These are phyloP conservation scores for Aethes cnicana DNA, from an alignment of 2,888 invertebrate species.

Conservation along the genomic window DNA sequence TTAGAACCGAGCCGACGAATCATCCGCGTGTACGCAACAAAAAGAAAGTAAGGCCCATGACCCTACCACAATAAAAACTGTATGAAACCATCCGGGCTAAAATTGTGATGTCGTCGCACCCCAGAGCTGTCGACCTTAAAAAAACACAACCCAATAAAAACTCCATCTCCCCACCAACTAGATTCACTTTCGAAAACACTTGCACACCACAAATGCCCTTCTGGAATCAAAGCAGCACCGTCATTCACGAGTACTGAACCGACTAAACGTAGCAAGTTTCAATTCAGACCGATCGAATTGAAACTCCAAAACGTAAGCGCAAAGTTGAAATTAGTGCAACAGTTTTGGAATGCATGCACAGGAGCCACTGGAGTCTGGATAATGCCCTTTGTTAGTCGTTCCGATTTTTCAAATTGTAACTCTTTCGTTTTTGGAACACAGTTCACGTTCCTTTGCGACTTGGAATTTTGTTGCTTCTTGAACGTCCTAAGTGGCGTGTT, in stretches of 20 bases:
- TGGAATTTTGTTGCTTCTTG: not conserved
- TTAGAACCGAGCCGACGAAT: constrained; percentile 46
- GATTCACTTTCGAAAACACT: constrained; percentile 37
- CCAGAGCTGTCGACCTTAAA: constrained; percentile 55
- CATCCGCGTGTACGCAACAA: constrained; percentile 53
- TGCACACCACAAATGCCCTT: constrained; percentile 46
- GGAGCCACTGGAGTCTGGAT: constrained; percentile 57
- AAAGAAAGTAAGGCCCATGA: constrained; percentile 65
- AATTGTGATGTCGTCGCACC: constrained; percentile 77
- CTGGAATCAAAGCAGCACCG: constrained; percentile 47
- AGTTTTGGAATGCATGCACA: constrained; percentile 41
- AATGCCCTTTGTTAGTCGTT: constrained; percentile 57
- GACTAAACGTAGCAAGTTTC: constrained; percentile 46
- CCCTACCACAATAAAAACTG: constrained; percentile 80
- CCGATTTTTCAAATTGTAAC: constrained; percentile 56
- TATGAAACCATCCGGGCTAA: constrained; percentile 77
- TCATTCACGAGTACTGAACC: constrained; percentile 59
- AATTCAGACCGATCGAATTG: constrained; percentile 36
- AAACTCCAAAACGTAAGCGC: constrained; percentile 34
- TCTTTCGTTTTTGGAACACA: constrained; percentile 53
- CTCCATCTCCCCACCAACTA: constrained; percentile 37
- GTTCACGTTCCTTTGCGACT: constrained; percentile 54
- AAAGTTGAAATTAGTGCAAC: constrained; percentile 44
- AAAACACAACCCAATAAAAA: constrained; percentile 43
- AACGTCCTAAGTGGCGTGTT: constrained; percentile 37